These are phyloP conservation scores for Jacana jacana DNA, from an alignment of 2,113 vertebrate genomes.

Conservation along the genomic window DNA sequence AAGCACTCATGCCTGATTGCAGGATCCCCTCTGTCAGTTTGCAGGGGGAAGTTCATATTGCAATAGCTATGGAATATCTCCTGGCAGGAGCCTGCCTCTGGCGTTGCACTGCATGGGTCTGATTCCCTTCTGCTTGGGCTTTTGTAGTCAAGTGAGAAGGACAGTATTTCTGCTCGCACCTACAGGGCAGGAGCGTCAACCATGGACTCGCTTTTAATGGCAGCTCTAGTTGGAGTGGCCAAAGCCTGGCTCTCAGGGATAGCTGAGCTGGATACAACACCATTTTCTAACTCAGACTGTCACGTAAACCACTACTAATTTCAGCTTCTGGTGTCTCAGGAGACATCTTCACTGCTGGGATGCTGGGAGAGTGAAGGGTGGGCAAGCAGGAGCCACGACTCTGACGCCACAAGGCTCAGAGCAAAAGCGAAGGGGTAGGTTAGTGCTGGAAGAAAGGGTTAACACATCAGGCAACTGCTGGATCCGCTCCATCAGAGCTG, in stretches of 20 bases:
- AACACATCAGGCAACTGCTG: not conserved
- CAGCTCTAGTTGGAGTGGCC: too few relatives aligned
- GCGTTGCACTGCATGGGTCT: not conserved
- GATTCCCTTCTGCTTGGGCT: not conserved
- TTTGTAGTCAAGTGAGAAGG: not conserved
- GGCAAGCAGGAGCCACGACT: not conserved
- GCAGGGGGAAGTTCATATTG: not conserved
- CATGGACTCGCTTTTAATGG: not conserved
- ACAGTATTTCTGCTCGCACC: not conserved
- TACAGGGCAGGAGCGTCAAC: not conserved
- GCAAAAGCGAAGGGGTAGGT: not conserved
- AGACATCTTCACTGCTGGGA: not conserved
- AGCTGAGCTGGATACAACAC: not conserved
- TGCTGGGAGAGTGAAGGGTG: not conserved
- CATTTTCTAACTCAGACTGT: not conserved
- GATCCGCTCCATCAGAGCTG: not conserved
- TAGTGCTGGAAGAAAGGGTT: not conserved
- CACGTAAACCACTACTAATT: not conserved
- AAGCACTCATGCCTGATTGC: constrained; percentile 11
- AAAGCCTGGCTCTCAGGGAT: not conserved
- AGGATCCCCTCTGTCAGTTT: not conserved
- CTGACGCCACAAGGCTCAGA: not conserved
- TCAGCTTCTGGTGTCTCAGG: not conserved
- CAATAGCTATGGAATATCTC: not conserved
- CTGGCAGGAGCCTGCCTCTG: not conserved